phyloP scores from a whole-genome alignment of 2,113 vertebrate genomes.

The Dicerorhinus sumatrensis region DNA sequence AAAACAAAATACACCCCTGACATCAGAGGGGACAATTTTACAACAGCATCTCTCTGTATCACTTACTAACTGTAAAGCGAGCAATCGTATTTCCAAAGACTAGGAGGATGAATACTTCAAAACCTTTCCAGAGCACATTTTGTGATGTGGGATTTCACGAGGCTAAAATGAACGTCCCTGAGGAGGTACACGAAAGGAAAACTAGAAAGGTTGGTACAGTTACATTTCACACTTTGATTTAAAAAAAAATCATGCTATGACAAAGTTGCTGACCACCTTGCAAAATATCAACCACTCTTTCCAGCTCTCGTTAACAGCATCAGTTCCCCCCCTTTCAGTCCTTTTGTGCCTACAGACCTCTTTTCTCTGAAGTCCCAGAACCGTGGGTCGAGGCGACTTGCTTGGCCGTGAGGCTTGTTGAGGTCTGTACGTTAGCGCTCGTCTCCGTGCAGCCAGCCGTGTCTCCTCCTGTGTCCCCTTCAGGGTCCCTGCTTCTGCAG shows the following conservation, averaged over 20 bases:
- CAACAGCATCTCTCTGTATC: not conserved
- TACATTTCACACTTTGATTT: not conserved
- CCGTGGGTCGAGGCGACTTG: fast-evolving
- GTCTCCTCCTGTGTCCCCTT: not conserved
- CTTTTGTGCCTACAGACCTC: not conserved
- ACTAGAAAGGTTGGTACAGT: not conserved
- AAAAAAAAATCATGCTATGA: not conserved
- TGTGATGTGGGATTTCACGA: not conserved
- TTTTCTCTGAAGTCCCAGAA: not conserved
- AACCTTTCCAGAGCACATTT: not conserved
- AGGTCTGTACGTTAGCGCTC: conserved; percentile 77
- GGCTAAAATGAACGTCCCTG: not conserved
- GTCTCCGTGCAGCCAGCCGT: conserved; percentile 84
- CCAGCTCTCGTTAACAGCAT: not conserved
- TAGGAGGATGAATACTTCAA: not conserved
- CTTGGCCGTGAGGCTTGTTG: not conserved
- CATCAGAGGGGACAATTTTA: not conserved
- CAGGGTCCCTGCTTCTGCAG: conserved; percentile 30
- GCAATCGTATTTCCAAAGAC: not conserved
- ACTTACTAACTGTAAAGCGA: not conserved
- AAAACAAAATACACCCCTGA: not conserved
- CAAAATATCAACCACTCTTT: not conserved
- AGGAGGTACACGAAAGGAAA: not conserved
- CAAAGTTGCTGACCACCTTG: conserved; percentile 1
- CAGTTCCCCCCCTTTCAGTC: fast-evolving